Conservation (phyloP, 1,140 invertebrate genomes). For the Hycleus phaleratus region DNA sequence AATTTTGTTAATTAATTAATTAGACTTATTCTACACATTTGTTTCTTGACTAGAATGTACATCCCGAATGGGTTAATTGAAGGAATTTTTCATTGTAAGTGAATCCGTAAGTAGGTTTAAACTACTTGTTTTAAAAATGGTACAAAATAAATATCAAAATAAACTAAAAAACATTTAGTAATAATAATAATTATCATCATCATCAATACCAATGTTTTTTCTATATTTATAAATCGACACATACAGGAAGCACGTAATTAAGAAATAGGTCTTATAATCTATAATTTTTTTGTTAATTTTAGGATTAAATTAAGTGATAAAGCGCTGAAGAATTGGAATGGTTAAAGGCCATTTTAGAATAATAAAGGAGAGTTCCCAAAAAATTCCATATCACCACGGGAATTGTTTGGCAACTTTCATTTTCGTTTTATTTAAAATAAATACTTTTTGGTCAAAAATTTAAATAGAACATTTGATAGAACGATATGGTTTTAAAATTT, state of each 20-base stretch:
- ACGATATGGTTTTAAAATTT: constrained; percentile 23
- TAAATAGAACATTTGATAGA: constrained; percentile 8
- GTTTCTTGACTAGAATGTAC: constrained; percentile 25
- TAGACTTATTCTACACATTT: constrained; percentile 15
- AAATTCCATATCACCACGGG: not conserved
- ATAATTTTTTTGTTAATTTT: constrained; percentile 1
- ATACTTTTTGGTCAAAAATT: constrained; percentile 5
- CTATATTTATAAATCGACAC: constrained; percentile 19
- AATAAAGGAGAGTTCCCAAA: not conserved
- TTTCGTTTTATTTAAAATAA: not conserved
- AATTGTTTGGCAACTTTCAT: no score
- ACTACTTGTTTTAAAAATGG: constrained; percentile 19
- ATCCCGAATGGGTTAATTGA: constrained; percentile 20
- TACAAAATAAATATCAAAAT: constrained; percentile 19
- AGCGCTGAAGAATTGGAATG: constrained; percentile 1
- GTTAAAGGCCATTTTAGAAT: not conserved
- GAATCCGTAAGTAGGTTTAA: constrained; percentile 15
- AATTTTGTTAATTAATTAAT: constrained; percentile 1
- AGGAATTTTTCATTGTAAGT: constrained; percentile 23
- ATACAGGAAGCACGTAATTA: constrained; percentile 26
- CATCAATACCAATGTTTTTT: no score
- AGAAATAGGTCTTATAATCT: constrained; percentile 15
- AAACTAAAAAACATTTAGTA: constrained; percentile 13
- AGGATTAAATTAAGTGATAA: constrained; percentile 7
- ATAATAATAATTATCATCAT: not conserved